Base-by-base conservation (phyloP, 2,888 invertebrate genomes). In the Ornithoptera priamus region DNA sequence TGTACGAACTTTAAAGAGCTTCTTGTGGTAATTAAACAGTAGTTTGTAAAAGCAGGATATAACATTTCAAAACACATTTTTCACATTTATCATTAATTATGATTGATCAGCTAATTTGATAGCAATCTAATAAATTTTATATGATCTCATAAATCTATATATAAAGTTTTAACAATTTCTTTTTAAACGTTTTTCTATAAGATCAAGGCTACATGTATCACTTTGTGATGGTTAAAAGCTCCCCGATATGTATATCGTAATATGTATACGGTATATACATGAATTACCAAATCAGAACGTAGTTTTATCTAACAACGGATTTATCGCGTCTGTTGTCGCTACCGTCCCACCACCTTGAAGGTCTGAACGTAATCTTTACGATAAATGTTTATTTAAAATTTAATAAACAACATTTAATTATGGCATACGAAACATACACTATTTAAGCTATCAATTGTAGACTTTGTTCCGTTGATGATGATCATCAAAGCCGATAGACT, bases 301-400 rank as follows among this genome's bases (percentile, higher is more conserved):
- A 63, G 24, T 64, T 22, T 50, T 56, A 67, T 69, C 62, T 58
- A 53, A 58, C 12, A 22, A 22, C 22, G 57, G n/a, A 36, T 69
- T 72, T 75, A 76, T 77, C 74, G 72, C 50, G 68, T 71, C 67
- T 67, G 57, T 53, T 22, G 65, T 60, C n/a, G 73, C 74, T 73
- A 73, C 73, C 62, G 72, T 75, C 68, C 71, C 60, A 72, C 73
- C 69, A 70, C 76, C 77, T 77, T 77, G 76, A 74, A 72, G 77
- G 68, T 69, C 72, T 76, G 58, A 69, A 72, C 61, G 71, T 76
- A 76, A 77, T 76, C 75, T 74, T 42, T 64, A 71, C 63, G 77
- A 76, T 77, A 75, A 74, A 53, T 67, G 69, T 73, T 65, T 71
- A 65, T 70, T 67, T 57, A 67, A 66, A 71, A 68, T 50, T 56